phyloP scores from a whole-genome alignment of 2,797 vertebrate genomes.

The Phrynocephalus forsythii region DNA sequence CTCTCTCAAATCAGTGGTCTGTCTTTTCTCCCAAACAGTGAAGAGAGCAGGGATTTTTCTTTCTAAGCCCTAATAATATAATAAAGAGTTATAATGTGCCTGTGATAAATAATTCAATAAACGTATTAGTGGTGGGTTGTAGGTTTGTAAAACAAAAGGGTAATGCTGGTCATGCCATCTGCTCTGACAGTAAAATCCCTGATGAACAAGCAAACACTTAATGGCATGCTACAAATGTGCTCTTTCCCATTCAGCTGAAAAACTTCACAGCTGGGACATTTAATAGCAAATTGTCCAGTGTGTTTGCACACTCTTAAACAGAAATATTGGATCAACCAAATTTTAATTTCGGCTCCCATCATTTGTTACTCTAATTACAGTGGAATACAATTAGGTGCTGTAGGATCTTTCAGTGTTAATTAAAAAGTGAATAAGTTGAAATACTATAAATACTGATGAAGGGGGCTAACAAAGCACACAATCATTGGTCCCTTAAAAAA shows the following conservation, averaged over 20 bases:
- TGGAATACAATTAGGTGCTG: constrained; percentile 70
- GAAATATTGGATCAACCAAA: constrained; percentile 69
- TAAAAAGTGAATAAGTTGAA: constrained; percentile 79
- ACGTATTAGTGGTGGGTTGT: constrained; percentile 50
- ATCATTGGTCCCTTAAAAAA: constrained; percentile 55
- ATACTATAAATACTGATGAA: constrained; percentile 68
- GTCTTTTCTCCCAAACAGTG: too few relatives aligned
- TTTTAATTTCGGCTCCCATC: constrained; percentile 73
- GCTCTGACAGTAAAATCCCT: constrained; percentile 68
- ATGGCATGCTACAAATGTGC: constrained; percentile 52
- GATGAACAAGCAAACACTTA: constrained; percentile 69
- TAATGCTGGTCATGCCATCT: constrained; percentile 55
- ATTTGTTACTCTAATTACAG: constrained; percentile 77
- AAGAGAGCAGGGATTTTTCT: background rate
- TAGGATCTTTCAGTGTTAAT: constrained; percentile 77
- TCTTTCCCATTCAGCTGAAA: constrained; percentile 70
- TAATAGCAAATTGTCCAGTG: constrained; percentile 71
- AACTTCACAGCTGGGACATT: constrained; percentile 70
- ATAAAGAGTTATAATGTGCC: constrained; percentile 31
- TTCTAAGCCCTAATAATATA: constrained; percentile 40
- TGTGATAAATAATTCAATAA: constrained; percentile 68
- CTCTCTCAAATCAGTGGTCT: too few relatives aligned
- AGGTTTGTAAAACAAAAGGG: constrained; percentile 58
- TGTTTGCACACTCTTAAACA: constrained; percentile 73
- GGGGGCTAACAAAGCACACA: constrained; percentile 47